A percentile compares a stretch with the other conserved stretches of the same genome.
Evolutionary conservation across 64 coral and sea anemone species (phyloP).

Genomic region (Porites lutea): DNA sequence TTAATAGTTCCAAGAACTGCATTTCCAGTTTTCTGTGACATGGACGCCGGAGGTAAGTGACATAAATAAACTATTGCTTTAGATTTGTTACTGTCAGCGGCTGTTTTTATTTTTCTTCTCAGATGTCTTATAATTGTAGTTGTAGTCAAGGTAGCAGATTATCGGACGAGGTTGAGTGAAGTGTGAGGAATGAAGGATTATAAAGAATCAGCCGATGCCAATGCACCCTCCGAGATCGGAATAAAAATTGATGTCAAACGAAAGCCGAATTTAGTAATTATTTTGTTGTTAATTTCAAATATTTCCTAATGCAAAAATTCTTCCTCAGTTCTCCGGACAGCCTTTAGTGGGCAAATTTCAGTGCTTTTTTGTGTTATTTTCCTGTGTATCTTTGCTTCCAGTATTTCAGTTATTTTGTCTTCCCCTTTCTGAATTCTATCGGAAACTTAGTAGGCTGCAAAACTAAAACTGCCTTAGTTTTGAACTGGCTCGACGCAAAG

Average conservation of each 20-base stretch:
- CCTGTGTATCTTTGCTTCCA: not conserved
- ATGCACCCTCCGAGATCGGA: not conserved
- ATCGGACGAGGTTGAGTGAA: not conserved
- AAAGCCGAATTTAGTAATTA: not conserved
- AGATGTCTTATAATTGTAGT: not conserved
- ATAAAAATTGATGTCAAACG: not conserved
- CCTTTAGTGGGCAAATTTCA: not conserved
- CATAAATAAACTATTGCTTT: not conserved
- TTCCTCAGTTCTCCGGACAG: not conserved
- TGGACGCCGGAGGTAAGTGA: constrained; percentile 16
- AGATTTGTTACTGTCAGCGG: not conserved
- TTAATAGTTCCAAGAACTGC: not conserved
- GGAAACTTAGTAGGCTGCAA: not conserved
- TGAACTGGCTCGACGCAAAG: not conserved
- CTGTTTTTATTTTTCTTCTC: constrained; percentile 9
- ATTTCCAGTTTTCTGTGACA: constrained; percentile 40
- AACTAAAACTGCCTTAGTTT: constrained; percentile 15
- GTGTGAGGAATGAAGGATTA: not conserved
- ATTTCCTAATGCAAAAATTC: not conserved
- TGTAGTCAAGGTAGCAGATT: not conserved
- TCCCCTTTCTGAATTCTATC: constrained; percentile 9
- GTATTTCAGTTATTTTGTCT: not conserved
- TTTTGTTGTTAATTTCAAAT: not conserved
- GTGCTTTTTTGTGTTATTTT: not conserved
- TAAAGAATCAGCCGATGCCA: not conserved